Conservation (phyloP, 2,797 vertebrate genomes). For the Melopsittacus undulatus region DNA sequence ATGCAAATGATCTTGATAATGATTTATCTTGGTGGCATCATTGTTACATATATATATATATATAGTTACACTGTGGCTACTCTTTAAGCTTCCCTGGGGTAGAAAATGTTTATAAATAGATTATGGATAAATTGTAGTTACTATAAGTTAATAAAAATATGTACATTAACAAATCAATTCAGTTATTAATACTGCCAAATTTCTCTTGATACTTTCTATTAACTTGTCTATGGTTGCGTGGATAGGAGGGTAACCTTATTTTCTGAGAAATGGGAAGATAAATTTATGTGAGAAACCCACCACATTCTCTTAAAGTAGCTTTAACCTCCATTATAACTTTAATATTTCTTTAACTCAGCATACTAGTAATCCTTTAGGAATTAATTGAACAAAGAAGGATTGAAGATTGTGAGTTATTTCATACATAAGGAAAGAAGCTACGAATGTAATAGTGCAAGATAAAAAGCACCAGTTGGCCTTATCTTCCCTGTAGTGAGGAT, state of each 20-base stretch:
- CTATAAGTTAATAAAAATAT: not conserved
- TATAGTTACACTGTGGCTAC: not conserved
- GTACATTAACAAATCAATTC: not conserved
- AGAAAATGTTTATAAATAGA: not conserved
- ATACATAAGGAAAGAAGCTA: not conserved
- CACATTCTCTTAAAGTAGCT: not conserved
- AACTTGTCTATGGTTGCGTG: not conserved
- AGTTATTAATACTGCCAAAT: not conserved
- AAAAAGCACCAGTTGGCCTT: not conserved
- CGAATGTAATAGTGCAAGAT: not conserved
- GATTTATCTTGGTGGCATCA: accelerated
- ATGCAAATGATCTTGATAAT: not conserved
- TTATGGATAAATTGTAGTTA: not conserved
- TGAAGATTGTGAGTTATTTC: not conserved
- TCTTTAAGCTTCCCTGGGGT: not conserved
- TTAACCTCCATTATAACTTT: not conserved
- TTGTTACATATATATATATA: not conserved
- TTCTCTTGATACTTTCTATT: not conserved
- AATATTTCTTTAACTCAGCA: not conserved
- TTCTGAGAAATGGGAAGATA: not conserved
- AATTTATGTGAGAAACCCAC: not conserved
- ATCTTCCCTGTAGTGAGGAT: not conserved
- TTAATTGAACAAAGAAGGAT: not conserved
- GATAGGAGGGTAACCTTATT: not conserved
- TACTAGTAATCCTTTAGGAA: not conserved